Evolutionary conservation across 2,113 vertebrate genomes (phyloP), one percentile per base, ranked within the genome.

Genomic region (Gobiocypris rarus): DNA sequence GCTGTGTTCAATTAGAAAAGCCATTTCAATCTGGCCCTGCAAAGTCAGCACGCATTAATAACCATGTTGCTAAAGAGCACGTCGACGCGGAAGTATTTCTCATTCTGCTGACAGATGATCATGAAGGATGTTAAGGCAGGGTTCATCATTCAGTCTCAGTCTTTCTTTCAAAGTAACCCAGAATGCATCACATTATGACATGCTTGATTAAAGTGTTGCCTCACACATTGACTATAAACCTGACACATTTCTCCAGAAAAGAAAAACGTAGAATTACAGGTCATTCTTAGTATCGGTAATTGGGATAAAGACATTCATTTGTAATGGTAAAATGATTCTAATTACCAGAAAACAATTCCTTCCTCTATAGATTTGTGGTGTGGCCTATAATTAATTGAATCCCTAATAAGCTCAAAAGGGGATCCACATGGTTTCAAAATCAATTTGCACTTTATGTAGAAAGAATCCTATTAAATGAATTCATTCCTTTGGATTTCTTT

Each of bases 41-140:
- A 24, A 24, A 59, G 65, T 84, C 83, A 84, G 61, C 83, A 70
- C n/a, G 31, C 75, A 78, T 84, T 84, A 78, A 84, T 78, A 80
- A 67, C 43, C 24, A 38, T 9, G 48, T 54, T 56, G 61, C 83
- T 77, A 54, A 56, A 84, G 83, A 43, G 28, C 75, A 45, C 13
- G 3, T 56, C 11, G 63, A 70, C 15, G 50, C 58, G 24, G 6
- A 58, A n/a, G 50, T 13, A 45, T 78, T 75, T 65, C 75, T 84
- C 74, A 69, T 77, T 69, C 59, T 59, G 75, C 83, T 83, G 81
- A 83, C 56, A 48, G 70, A 50, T 15, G 34, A 61, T 43, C 48
- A 61, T 73, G 38, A 54, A 61, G 38, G 81, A 59, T 56, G 38
- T 19, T 24, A 24, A 54, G 22, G 22, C 13, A 26, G 2, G 19